Evolutionary conservation across 2,113 vertebrate genomes (phyloP), one percentile per base, ranked within the genome.

Genomic region (Fulica atra): DNA sequence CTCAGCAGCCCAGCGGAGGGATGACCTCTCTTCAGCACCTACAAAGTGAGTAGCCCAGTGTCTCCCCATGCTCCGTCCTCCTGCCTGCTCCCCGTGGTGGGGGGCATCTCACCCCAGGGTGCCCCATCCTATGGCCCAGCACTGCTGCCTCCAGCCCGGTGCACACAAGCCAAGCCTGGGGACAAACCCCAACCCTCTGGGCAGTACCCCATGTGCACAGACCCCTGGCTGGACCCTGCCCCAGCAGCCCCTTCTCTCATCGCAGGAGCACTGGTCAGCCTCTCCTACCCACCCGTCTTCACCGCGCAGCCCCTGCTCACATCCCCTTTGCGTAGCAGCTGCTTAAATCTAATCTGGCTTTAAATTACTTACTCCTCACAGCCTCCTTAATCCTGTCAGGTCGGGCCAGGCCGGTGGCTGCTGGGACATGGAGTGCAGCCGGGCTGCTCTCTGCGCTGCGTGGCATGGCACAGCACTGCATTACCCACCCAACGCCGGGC

Each of bases 311-410:
- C 60, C 72, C 91, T 44, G 88, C 80, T 89, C 81, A 51, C 92
- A 59, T 81, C 86, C 78, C 68, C 71, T 87, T 24, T 81, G 84
- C 96, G 38, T 69, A 71, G 65, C 71, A 81, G 89, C 87, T 81
- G 72, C 78, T 95, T 93, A 93, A 86, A 94, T 65, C 95, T 98
- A 98, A 98, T 98, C 98, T 98, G 98, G 98, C 97, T 98, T 97
- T 98, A 94, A 87, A 91, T 97, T 81, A 70, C 63, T 96, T 90
- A 89, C 72, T 95, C 63, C 65, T 51, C 1, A 2, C 74, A 56
- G 21, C 23, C 79, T 95, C 71, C 69, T 48, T 97, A 98, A 98
- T 98, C 97, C 95, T 6, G 18, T 50, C 19, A 97, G 97, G 97
- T 97, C 86, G 88, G 96, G 84, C 97, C 93, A 92, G 89, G 71